Evolutionary conservation across 2,797 vertebrate species (phyloP).

Genomic region (Ctenopoma multispine): DNA sequence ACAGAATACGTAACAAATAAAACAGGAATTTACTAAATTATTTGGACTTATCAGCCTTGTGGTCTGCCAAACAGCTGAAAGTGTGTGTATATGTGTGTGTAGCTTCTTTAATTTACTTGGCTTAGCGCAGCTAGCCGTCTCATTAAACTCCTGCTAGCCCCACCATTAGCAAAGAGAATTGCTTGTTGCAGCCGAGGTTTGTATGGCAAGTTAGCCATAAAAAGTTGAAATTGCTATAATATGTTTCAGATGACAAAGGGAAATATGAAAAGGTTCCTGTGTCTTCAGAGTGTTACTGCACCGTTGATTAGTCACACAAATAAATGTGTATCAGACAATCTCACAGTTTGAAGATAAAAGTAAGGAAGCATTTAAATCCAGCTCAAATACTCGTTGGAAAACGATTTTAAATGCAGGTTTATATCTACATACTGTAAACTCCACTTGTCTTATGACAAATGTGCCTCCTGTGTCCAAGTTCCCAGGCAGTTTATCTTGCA

Average conservation of each 20-base stretch:
- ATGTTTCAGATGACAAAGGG: background rate
- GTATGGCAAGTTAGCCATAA: background rate
- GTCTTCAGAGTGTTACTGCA: too few relatives aligned
- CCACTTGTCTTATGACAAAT: conserved; percentile 21
- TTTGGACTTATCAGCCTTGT: too few relatives aligned
- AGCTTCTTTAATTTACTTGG: too few relatives aligned
- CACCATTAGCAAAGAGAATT: too few relatives aligned
- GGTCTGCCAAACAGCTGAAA: too few relatives aligned
- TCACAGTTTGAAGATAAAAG: background rate
- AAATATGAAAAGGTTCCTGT: too few relatives aligned
- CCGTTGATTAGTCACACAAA: background rate
- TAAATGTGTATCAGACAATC: background rate
- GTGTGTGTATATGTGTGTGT: too few relatives aligned
- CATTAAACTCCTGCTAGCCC: too few relatives aligned
- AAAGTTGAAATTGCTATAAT: background rate
- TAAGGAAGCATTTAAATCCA: background rate
- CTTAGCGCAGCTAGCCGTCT: too few relatives aligned
- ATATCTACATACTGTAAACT: background rate
- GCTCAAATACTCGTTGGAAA: background rate
- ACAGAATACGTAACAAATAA: too few relatives aligned
- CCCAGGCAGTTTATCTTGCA: conserved; percentile 28
- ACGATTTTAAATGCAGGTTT: background rate
- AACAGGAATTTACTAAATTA: too few relatives aligned
- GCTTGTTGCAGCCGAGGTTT: too few relatives aligned
- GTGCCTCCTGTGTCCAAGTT: background rate